These are phyloP conservation scores for Cheilosia vernalis DNA, from an alignment of 2,888 invertebrate species.

Conservation along the genomic window DNA sequence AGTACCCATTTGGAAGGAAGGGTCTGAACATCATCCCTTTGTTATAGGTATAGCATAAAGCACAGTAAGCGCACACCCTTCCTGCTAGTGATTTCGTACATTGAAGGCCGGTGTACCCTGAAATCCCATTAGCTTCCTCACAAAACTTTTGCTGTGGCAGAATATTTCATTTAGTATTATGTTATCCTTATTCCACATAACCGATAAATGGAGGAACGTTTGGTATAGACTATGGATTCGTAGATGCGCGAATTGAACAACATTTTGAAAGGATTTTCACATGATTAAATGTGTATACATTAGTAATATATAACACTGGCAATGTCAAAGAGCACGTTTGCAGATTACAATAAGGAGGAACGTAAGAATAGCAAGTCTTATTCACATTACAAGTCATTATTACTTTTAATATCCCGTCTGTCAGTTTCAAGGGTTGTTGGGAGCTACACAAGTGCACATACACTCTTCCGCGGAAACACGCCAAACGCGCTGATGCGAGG, in stretches of 20 bases:
- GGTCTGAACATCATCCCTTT: background rate
- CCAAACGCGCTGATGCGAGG: no score
- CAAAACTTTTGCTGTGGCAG: conserved; percentile 2
- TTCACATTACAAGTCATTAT: no score
- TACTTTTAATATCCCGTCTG: no score
- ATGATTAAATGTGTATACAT: background rate
- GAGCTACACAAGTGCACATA: no score
- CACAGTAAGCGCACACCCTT: background rate
- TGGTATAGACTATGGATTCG: background rate
- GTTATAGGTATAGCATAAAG: no score
- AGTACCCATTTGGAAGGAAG: background rate
- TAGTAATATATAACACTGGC: background rate
- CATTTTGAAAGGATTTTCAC: background rate
- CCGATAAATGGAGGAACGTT: background rate
- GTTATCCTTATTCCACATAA: background rate
- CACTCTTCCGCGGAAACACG: no score
- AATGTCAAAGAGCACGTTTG: background rate
- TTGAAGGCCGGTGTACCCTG: conserved; percentile 24
- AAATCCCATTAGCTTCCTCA: conserved; percentile 31
- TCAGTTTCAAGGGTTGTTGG: no score
- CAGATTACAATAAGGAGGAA: no score
- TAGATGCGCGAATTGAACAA: background rate
- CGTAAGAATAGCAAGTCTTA: no score
- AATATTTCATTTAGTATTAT: conserved; percentile 23
- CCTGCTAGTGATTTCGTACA: background rate